Base-by-base conservation (phyloP, 2,797 vertebrate genomes). In the Australoheros facetus region DNA sequence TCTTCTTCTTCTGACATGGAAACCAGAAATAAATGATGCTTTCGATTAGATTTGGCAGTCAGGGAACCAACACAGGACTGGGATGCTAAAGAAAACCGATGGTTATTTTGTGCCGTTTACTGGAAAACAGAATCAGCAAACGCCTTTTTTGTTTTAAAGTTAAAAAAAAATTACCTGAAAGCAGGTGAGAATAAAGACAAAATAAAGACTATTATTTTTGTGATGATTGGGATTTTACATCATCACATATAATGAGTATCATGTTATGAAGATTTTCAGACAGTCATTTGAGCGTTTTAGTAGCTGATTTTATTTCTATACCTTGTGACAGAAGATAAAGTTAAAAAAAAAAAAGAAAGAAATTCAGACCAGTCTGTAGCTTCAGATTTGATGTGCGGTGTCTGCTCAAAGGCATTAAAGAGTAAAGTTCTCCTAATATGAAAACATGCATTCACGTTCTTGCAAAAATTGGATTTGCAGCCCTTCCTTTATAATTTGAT, bases 401-500 rank as follows among this genome's bases (percentile, higher is more conserved):
- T n/a, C 23, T 56, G 4, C 51, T 42, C 1, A 23, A 5, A 32
- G 56, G 7, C 8, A 54, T 34, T 64, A 19, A 66, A 23, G 23
- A 48, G 39, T 28, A 45, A 66, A 48, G 21, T 48, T 66, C 62
- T 12, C 23, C 39, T 66, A 45, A 71, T 66, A 39, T 39, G n/a
- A 70, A 13, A 71, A 55, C 13, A 6, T 54, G 12, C 30, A 34
- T 64, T 81, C 13, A 57, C 0, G 14, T 5, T 70, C 55, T 59
- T 75, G 9, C 19, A 54, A 78, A 75, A 32, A 51, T 19, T 73
- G 32, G 7, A 28, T 64, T 83, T 74, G 45, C 37, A 69, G 28
- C 23, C 11, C 42, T 64, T 56, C 28, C n/a, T 64, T 23, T 58
- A 10, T 77, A 56, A 56, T 64, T 13, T 56, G 14, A 53, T 85